Conservation (phyloP, 2,888 invertebrate genomes). For the Cylloceria caligata region DNA sequence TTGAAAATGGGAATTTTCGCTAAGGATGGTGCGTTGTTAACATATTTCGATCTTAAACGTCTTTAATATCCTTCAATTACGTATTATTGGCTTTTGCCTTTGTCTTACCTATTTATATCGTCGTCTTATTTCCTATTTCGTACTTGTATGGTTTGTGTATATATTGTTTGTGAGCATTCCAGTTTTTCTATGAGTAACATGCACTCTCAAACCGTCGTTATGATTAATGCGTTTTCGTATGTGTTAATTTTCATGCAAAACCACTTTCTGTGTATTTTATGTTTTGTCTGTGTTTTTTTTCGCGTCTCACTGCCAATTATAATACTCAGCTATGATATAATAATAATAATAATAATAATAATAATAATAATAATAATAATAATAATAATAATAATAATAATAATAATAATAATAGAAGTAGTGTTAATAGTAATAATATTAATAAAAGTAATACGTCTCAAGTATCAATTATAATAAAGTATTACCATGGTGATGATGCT, state of each 20-base stretch:
- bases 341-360: slow-evolving; percentile 61
- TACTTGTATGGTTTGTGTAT: background rate
- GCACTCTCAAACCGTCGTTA: slow-evolving; percentile 56
- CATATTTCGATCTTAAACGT: background rate
- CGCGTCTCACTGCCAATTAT: slow-evolving; percentile 66
- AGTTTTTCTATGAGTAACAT: slow-evolving; percentile 35
- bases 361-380: slow-evolving; percentile 67
- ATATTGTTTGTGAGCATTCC: slow-evolving; percentile 12
- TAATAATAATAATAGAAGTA: slow-evolving; percentile 69
- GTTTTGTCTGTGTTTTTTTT: slow-evolving; percentile 59
- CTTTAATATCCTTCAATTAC: background rate
- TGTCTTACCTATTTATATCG: slow-evolving; percentile 15
- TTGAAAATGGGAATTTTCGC: slow-evolving; percentile 2
- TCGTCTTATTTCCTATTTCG: background rate
- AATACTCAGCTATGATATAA: slow-evolving; percentile 63
- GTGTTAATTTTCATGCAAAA: slow-evolving; percentile 49
- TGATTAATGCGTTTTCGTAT: slow-evolving; percentile 53
- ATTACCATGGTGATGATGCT: slow-evolving; percentile 69
- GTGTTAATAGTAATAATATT: too few species aligned
- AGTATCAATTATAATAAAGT: slow-evolving; percentile 69
- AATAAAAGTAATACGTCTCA: slow-evolving; percentile 71
- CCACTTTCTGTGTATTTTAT: background rate
- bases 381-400: slow-evolving; percentile 57
- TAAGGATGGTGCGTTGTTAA: slow-evolving; percentile 7
- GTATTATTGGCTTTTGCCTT: background rate